Base-by-base conservation (phyloP, 1,140 invertebrate genomes). In the Monomorium pharaonis region DNA sequence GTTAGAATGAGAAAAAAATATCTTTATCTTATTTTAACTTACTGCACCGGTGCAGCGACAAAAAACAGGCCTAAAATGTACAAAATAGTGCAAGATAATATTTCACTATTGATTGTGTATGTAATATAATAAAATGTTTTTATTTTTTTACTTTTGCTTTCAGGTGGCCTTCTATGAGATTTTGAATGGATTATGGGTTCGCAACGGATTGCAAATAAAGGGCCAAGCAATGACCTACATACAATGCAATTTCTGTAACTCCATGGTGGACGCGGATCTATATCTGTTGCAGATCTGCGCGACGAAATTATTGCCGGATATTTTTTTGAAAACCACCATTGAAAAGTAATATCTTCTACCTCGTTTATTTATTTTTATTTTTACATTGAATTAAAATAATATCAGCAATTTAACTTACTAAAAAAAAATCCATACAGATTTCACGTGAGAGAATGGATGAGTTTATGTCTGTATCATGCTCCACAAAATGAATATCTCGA, bases 191-290 rank as follows among this genome's bases (percentile, higher is more conserved):
- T 96, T 99, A 91, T 99, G 99, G 99, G 98, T 99, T 37, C 96
- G 99, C 74, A 99, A 99, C 95, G 99, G 99, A 0, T 95, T 99
- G 1, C 99, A 99, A 96, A 99, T 99, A 88, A 98, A 98, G 95
- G 98, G 98, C 16, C 99, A 99, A 95, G 98, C 99, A 6, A 99
- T 99, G 98, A 99, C 99, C 24, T 99, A 99, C 93, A 98, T 99
- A 88, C 99, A 99, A 94, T 99, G 98, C 84, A 99, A 99, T 95
- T 99, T 99, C 95, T 99, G 98, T 95, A 99, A 99, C 94, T 99
- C 98, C 1, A 99, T 99, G 98, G 98, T 99, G 0, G 99, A 99
- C 95, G 98, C 99, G 91, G 99, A 99, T 96, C 95, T 99, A 54
- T 99, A 98, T 95, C 96, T 99, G 65, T 94, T 99, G 76, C 98